Conservation (phyloP, 2,113 vertebrate genomes). For the Silurus meridionalis region DNA sequence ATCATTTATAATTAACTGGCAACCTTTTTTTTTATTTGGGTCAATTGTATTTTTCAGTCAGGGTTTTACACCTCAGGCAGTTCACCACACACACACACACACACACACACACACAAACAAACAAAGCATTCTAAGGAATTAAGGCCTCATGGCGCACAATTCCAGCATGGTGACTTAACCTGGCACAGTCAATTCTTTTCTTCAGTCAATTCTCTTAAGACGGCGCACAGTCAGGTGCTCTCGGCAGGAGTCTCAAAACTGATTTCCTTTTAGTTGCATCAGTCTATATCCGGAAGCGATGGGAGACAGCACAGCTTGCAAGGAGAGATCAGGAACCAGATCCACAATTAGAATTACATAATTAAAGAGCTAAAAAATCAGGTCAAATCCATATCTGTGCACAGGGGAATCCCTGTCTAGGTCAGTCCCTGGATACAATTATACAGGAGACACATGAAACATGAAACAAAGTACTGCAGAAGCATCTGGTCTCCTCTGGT, state of each 20-base stretch:
- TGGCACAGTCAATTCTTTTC: slow-evolving; percentile 22
- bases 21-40: neutral
- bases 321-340: slow-evolving; percentile 40
- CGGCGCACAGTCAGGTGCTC: slow-evolving; percentile 24
- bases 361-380: slow-evolving; percentile 44
- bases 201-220: slow-evolving; percentile 27
- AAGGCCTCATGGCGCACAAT: neutral
- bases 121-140: neutral
- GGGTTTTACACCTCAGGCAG: slow-evolving; percentile 13
- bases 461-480: neutral
- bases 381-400: slow-evolving; percentile 38
- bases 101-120: neutral
- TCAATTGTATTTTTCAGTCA: neutral
- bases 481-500: slow-evolving; percentile 3
- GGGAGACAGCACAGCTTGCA: slow-evolving; percentile 26
- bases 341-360: slow-evolving; percentile 47
- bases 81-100: neutral
- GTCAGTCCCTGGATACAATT: slow-evolving; percentile 18
- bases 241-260: slow-evolving; percentile 25
- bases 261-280: slow-evolving; percentile 51
- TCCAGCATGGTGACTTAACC: slow-evolving; percentile 17
- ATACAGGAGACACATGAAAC: slow-evolving; percentile 12
- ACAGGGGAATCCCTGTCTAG: slow-evolving; percentile 20
- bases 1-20: neutral
- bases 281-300: slow-evolving; percentile 36